Base-by-base conservation (phyloP, 2,888 invertebrate genomes). In the Dilophus febrilis region DNA sequence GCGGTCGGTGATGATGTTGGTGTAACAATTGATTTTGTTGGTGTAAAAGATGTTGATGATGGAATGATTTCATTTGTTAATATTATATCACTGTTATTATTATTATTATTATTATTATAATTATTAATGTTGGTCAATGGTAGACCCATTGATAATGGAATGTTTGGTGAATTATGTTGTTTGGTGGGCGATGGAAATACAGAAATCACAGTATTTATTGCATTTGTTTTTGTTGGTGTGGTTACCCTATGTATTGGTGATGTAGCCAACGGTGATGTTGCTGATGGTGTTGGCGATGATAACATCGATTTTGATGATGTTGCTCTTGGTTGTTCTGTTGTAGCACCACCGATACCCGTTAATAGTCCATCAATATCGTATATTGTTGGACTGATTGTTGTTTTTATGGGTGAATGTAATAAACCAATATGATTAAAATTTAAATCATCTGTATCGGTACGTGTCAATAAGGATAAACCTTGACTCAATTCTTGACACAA, bases 401-500 rank as follows among this genome's bases (percentile, higher is more conserved):
- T 29, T 28, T 14, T n/a, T 11, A 42, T 39, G 10, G 42, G 42
- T 16, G 44, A 35, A 11, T 33, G 27, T 27, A 55, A 54, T 57
- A 55, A 22, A 22, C 8, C 22, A 22, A 66, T 65, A 45, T 67
- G 69, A 51, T 70, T 71, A 49, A 71, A 71, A 47, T 70, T 70
- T 49, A 71, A 63, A 52, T 68, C 65, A 46, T 64, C 65, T 48
- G 45, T 32, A 46, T 71, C 74, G 52, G 71, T 71, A 51, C 67
- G 68, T 19, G 70, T 71, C 40, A 80, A 66, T 50, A 77, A 67
- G 39, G 73, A 73, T 48, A 78, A 64, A 12, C 74, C 77, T 59
- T 72, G 75, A 48, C 72, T 79, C 52, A 78, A 70, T 61, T 74
- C 85, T 67, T 71, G 86, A 66, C 75, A 82, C 67, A 74, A 75